Conservation (phyloP, 2,888 invertebrate species). For the Coecobrya sp. region DNA sequence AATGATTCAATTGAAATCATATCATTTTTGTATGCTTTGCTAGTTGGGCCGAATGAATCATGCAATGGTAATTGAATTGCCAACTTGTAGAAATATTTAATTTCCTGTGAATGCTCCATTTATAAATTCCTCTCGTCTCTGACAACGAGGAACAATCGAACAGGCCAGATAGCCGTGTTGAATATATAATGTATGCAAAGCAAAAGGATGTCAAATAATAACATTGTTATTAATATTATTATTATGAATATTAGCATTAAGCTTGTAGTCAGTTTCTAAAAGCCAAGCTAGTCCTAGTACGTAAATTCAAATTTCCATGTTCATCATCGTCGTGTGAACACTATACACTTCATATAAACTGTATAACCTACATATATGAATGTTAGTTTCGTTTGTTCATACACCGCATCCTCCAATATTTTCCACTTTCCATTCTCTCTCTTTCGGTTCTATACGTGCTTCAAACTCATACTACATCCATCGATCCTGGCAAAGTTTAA, state of each 20-base stretch:
- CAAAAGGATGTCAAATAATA: no score
- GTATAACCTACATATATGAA: background rate
- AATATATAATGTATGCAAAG: background rate
- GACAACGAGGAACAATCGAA: slow-evolving; percentile 13
- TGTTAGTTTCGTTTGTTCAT: background rate
- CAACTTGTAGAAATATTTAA: slow-evolving; percentile 79
- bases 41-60: slow-evolving; percentile 62
- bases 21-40: slow-evolving; percentile 68
- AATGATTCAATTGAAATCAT: slow-evolving; percentile 42
- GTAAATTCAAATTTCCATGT: slow-evolving; percentile 11
- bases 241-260: background rate
- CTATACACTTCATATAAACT: background rate
- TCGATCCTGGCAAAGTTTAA: slow-evolving; percentile 27
- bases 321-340: slow-evolving; percentile 10
- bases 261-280: background rate
- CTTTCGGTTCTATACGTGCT: background rate
- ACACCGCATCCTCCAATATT: background rate
- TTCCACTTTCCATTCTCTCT: background rate
- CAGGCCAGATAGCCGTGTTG: background rate
- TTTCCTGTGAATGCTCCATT: slow-evolving; percentile 76
- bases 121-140: slow-evolving; percentile 36
- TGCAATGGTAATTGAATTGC: slow-evolving; percentile 62
- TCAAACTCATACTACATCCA: background rate
- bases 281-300: background rate
- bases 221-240: background rate